Evolutionary conservation across 1,140 invertebrate genomes (phyloP).

Genomic region (Drosophila littoralis): DNA sequence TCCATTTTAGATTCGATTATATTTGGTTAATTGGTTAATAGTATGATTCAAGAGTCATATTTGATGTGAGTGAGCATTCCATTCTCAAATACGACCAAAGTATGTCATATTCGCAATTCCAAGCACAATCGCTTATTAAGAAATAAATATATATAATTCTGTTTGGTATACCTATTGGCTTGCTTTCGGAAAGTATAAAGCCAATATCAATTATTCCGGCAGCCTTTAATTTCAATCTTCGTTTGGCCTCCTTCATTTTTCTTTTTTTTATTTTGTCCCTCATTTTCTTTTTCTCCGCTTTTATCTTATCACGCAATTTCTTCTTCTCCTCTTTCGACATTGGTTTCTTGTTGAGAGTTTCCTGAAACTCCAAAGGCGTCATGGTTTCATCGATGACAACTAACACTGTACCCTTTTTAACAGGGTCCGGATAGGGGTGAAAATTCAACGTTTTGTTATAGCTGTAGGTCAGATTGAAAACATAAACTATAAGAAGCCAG

Average conservation of each 20-base stretch:
- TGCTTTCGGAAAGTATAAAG: slow-evolving; percentile 49
- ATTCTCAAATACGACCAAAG: too few relatives aligned
- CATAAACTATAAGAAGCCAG: too few relatives aligned
- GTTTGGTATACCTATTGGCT: slow-evolving; percentile 59
- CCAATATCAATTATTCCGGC: slow-evolving; percentile 78
- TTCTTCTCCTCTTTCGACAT: slow-evolving; percentile 73
- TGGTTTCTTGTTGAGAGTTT: slow-evolving; percentile 76
- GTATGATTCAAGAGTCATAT: too few relatives aligned
- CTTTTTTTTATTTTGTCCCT: slow-evolving; percentile 61
- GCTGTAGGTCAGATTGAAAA: slow-evolving; percentile 33
- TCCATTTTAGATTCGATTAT: neutral
- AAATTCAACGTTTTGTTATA: slow-evolving; percentile 85
- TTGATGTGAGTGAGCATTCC: too few relatives aligned
- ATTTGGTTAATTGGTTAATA: too few relatives aligned
- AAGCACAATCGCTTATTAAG: too few relatives aligned
- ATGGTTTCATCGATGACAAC: slow-evolving; percentile 86
- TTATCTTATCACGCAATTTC: slow-evolving; percentile 66
- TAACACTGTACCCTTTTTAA: slow-evolving; percentile 86
- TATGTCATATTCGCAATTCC: too few relatives aligned
- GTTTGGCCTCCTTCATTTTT: slow-evolving; percentile 73
- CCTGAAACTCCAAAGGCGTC: slow-evolving; percentile 85
- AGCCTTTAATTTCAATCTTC: slow-evolving; percentile 68
- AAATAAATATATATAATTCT: too few relatives aligned
- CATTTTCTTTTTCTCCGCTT: slow-evolving; percentile 58
- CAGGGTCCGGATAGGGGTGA: slow-evolving; percentile 85